Evolutionary conservation across 2,888 invertebrate genomes (phyloP), one percentile per base, ranked within the genome.

Genomic region (Perizoma flavofasciatum): DNA sequence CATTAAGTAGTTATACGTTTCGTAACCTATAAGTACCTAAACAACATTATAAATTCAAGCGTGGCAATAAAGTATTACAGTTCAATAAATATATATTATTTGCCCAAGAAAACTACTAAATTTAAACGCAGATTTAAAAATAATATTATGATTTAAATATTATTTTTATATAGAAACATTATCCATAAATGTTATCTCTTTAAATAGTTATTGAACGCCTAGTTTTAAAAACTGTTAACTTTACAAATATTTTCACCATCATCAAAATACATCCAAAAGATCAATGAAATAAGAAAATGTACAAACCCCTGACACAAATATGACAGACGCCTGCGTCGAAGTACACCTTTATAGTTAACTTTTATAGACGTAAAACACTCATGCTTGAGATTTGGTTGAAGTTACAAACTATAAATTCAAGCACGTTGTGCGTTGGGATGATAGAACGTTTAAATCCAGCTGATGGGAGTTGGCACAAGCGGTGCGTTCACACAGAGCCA

Each of bases 401-500:
- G 22, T 22, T 6, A 11, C 5, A 49, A 22, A 55, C 34, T 10
- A 40, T 41, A 33, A 5, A 33, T 41, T 41, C 4, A 5, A 34
- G 41, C 22, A 35, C 35, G 5, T 40, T 53, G 9, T 9, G 40
- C 34, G 35, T 48, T 41, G 43, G 43, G 35, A 55, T 49, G 4
- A 4, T 22, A 35, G 5, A 51, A 52, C 47, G 82, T 85, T 86
- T 85, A 63, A 63, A 59, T 59, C 59, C 67, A 65, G 68, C 65
- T 64, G 55, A 41, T 63, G 78, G 70, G 60, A 78, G 70, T 82
- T 80, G 84, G 82, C 81, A 81, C 78, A 77, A 83, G 75, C 79
- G 73, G 76, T 77, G 79, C 77, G 79, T 77, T 90, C 85, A 93
- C 79, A 91, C 87, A 85, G 88, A 89, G 89, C 91, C 92, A 89